Evolutionary conservation across 2,113 vertebrate species (phyloP).

Genomic region (Eolophus roseicapilla): DNA sequence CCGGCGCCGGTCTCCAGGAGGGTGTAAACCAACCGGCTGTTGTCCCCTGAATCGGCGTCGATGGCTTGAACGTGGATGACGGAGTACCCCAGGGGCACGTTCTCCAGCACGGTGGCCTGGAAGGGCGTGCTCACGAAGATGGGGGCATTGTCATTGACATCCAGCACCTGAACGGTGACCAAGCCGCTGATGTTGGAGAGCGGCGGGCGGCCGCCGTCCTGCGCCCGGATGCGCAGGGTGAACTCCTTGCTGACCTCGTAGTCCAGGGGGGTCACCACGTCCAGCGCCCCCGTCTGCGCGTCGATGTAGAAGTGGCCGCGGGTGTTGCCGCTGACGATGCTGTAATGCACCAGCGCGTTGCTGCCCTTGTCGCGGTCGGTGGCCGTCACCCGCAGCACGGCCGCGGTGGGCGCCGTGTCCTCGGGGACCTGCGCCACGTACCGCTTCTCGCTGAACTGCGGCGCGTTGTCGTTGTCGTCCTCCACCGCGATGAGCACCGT

Average conservation of each 20-base stretch:
- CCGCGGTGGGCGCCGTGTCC: conserved; percentile 80
- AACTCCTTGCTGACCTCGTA: conserved; percentile 94
- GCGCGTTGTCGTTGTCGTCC: conserved; percentile 93
- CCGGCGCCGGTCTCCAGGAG: conserved; percentile 80
- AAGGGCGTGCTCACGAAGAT: conserved; percentile 98
- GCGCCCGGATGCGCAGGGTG: conserved; percentile 86
- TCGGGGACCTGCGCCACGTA: conserved; percentile 89
- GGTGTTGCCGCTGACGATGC: conserved; percentile 95
- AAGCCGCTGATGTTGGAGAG: conserved; percentile 93
- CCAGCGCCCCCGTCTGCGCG: conserved; percentile 88
- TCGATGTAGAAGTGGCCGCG: conserved; percentile 96
- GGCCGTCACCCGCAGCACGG: conserved; percentile 86
- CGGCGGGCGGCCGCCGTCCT: conserved; percentile 91
- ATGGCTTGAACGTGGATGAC: conserved; percentile 96
- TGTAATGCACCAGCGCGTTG: conserved; percentile 92
- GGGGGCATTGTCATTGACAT: conserved; percentile 92
- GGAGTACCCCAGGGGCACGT: conserved; percentile 87
- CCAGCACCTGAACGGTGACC: conserved; percentile 90
- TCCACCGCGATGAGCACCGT: conserved; percentile 87
- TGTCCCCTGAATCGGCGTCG: conserved; percentile 90
- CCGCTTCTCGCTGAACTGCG: conserved; percentile 93
- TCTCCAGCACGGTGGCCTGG: conserved; percentile 92
- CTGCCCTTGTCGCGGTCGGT: conserved; percentile 88
- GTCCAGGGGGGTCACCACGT: conserved; percentile 89
- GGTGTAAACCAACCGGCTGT: conserved; percentile 86